Evolutionary conservation across 1,140 invertebrate species (phyloP).

Genomic region (Melipona quadrifasciata): DNA sequence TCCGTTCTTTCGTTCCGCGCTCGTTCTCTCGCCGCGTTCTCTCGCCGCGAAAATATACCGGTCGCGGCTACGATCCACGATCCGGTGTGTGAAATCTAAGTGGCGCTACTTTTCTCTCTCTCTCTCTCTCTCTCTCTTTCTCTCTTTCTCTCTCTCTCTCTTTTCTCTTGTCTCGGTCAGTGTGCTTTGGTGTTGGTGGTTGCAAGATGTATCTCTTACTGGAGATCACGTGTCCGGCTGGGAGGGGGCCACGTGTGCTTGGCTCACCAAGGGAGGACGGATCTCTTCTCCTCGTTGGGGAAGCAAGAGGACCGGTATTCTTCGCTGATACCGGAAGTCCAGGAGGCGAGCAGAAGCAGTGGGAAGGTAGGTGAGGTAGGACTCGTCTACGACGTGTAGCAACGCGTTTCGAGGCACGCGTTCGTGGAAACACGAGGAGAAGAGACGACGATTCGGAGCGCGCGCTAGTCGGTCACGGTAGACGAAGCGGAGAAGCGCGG

Average conservation of each 20-base stretch:
- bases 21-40: slow-evolving; percentile 34
- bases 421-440: neutral
- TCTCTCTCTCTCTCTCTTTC: no score
- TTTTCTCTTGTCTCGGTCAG: neutral
- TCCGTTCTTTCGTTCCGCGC: slow-evolving; percentile 12
- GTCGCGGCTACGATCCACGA: neutral
- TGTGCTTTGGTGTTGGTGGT: slow-evolving; percentile 13
- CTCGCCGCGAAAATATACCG: neutral
- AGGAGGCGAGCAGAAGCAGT: no score
- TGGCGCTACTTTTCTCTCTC: slow-evolving; percentile 6
- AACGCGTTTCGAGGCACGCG: neutral
- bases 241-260: neutral
- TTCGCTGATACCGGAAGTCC: no score
- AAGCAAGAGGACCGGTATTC: neutral
- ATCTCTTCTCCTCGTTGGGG: neutral
- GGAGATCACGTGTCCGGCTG: slow-evolving; percentile 10
- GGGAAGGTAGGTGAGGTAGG: slow-evolving; percentile 34
- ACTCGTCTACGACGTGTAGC: neutral
- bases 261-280: neutral
- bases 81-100: slow-evolving; percentile 44
- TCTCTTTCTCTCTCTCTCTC: no score
- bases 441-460: slow-evolving; percentile 8
- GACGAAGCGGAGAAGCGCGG: slow-evolving; percentile 39
- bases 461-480: slow-evolving; percentile 50
- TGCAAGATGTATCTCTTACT: neutral